Percentiles rank a stretch among this genome's conserved stretches.
Conservation (phyloP, 1,140 invertebrate genomes). For the Dinoponera quadriceps region DNA sequence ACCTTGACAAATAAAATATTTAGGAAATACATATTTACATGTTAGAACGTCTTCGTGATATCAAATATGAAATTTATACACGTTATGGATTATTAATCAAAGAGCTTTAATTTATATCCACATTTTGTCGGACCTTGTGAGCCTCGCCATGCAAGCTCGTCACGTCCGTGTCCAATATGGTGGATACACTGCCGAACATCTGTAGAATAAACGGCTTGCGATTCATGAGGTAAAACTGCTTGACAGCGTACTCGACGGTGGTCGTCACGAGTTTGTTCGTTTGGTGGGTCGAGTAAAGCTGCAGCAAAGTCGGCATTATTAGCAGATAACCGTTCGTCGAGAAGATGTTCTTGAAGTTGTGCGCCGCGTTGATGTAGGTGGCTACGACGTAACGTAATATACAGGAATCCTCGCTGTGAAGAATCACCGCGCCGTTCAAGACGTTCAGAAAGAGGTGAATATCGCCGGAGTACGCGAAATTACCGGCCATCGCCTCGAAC, state of each 20-base stretch:
- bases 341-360: slow-evolving; percentile 99
- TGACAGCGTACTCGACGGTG: slow-evolving; percentile 98
- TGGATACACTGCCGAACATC: slow-evolving; percentile 99
- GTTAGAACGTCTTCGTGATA: too few relatives aligned
- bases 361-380: slow-evolving; percentile 98
- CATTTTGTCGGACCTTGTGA: slow-evolving; percentile 91
- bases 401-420: slow-evolving; percentile 98
- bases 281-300: slow-evolving; percentile 99
- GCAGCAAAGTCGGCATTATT: slow-evolving; percentile 98
- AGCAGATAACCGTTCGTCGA: slow-evolving; percentile 98
- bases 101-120: too few relatives aligned
- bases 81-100: background rate
- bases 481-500: slow-evolving; percentile 99
- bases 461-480: slow-evolving; percentile 98
- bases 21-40: background rate
- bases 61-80: too few relatives aligned
- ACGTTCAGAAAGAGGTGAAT: slow-evolving; percentile 99
- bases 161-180: slow-evolving; percentile 97
- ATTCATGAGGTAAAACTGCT: slow-evolving; percentile 99
- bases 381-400: slow-evolving; percentile 98
- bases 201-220: slow-evolving; percentile 99
- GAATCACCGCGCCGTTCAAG: slow-evolving; percentile 97
- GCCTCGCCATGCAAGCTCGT: slow-evolving; percentile 94
- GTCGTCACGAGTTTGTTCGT: slow-evolving; percentile 97
- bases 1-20: slow-evolving; percentile 86